phyloP scores from a whole-genome alignment of 2,888 invertebrate genomes.

The Ichneumon xanthorius region DNA sequence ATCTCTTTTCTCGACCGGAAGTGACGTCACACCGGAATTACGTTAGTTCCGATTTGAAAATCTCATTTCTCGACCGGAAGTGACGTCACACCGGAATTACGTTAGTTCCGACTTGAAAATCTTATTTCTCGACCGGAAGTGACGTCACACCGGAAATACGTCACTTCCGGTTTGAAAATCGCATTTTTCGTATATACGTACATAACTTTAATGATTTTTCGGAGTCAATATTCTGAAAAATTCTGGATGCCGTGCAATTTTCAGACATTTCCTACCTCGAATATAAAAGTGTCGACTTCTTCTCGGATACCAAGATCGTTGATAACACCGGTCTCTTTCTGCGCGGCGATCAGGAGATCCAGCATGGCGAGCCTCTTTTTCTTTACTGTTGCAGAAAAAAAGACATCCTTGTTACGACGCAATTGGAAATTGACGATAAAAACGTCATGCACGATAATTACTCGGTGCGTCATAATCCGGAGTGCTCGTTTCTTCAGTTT shows the following conservation, averaged over 20 bases:
- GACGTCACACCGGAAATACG: too few species aligned
- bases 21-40: too few species aligned
- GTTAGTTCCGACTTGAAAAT: not conserved
- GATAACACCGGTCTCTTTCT: slow-evolving; percentile 54
- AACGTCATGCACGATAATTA: slow-evolving; percentile 28
- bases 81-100: too few species aligned
- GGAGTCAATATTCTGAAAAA: not conserved
- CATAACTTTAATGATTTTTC: not conserved
- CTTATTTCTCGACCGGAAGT: not conserved
- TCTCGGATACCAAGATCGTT: slow-evolving; percentile 68
- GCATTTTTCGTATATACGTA: not conserved
- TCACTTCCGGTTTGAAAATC: not conserved
- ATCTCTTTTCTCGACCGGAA: too few species aligned
- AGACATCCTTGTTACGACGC: not conserved
- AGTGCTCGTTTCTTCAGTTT: not conserved
- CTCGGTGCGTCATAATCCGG: slow-evolving; percentile 15
- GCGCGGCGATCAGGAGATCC: slow-evolving; percentile 66
- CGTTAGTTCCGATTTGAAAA: too few species aligned
- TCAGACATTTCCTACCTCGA: slow-evolving; percentile 55
- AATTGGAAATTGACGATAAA: not conserved
- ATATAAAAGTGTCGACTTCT: slow-evolving; percentile 70
- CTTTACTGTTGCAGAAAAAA: slow-evolving; percentile 18
- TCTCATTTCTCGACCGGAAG: too few species aligned
- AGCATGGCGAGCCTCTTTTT: slow-evolving; percentile 69
- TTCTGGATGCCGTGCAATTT: not conserved